phyloP scores from a whole-genome alignment of 2,113 vertebrate genomes.

The Lophochroa leadbeateri region DNA sequence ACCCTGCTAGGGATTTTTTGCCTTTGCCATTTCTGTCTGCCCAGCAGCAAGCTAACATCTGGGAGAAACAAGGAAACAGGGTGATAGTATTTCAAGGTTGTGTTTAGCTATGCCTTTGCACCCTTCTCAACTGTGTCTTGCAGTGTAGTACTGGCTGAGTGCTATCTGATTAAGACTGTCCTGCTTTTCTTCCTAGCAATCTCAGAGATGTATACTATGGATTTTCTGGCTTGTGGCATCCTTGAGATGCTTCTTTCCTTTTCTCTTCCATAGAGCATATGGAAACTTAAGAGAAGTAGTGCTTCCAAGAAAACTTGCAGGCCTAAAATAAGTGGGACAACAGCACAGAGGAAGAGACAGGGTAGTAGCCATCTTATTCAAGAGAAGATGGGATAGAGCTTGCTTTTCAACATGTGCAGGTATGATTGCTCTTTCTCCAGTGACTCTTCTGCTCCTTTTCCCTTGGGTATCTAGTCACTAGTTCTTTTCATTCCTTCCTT shows the following conservation, averaged over 20 bases:
- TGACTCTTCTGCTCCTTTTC: not conserved
- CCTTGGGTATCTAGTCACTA: not conserved
- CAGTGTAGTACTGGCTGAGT: not conserved
- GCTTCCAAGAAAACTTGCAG: not conserved
- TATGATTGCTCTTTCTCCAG: not conserved
- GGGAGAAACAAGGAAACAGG: not conserved
- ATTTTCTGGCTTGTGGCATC: not conserved
- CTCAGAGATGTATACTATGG: not conserved
- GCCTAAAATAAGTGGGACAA: not conserved
- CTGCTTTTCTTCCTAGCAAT: not conserved
- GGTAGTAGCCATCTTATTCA: not conserved
- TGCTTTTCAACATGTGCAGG: not conserved
- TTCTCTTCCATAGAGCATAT: not conserved
- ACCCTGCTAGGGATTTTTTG: not conserved
- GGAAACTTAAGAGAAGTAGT: not conserved
- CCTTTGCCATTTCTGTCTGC: not conserved
- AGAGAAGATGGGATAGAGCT: not conserved
- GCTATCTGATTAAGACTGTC: not conserved
- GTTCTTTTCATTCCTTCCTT: not conserved
- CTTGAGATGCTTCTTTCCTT: not conserved
- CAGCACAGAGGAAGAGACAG: not conserved
- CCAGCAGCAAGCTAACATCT: not conserved
- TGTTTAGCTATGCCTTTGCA: not conserved
- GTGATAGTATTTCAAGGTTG: not conserved
- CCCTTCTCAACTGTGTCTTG: not conserved